Conservation (phyloP, 1,140 invertebrate genomes). For the Cherax destructor region DNA sequence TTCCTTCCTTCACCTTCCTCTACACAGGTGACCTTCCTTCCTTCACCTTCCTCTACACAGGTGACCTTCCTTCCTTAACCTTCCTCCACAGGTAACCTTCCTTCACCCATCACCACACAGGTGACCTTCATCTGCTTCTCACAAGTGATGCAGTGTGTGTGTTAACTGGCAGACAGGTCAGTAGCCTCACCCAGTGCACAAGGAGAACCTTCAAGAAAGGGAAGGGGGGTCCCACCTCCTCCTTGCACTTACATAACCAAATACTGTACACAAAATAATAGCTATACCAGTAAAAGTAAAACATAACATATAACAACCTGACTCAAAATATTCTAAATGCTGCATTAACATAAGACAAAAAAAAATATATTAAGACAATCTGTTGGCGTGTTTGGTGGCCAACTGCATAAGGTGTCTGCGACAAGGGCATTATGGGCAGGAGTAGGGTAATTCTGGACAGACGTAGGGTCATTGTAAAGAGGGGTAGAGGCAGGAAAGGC, state of each 20-base stretch:
- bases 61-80: too few relatives aligned
- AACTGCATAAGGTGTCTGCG: background rate
- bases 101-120: too few relatives aligned
- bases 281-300: slow-evolving; percentile 28
- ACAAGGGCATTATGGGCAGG: too few relatives aligned
- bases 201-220: background rate
- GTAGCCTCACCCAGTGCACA: background rate
- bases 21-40: too few relatives aligned
- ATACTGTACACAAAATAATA: background rate
- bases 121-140: too few relatives aligned
- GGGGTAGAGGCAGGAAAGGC: too few relatives aligned
- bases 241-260: background rate
- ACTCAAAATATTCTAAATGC: slow-evolving; percentile 35
- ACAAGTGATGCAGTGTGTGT: too few relatives aligned
- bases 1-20: too few relatives aligned
- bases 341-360: slow-evolving; percentile 7
- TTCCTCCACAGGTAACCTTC: too few relatives aligned
- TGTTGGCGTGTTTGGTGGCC: background rate
- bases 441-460: too few relatives aligned
- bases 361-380: background rate
- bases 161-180: background rate
- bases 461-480: too few relatives aligned
- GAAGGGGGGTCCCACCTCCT: background rate
- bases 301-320: slow-evolving; percentile 53
- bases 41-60: too few relatives aligned